Percentiles rank a stretch among this genome's conserved stretches.
Conservation (phyloP, 1,140 invertebrate species). For the Scaptomyza pallida region DNA sequence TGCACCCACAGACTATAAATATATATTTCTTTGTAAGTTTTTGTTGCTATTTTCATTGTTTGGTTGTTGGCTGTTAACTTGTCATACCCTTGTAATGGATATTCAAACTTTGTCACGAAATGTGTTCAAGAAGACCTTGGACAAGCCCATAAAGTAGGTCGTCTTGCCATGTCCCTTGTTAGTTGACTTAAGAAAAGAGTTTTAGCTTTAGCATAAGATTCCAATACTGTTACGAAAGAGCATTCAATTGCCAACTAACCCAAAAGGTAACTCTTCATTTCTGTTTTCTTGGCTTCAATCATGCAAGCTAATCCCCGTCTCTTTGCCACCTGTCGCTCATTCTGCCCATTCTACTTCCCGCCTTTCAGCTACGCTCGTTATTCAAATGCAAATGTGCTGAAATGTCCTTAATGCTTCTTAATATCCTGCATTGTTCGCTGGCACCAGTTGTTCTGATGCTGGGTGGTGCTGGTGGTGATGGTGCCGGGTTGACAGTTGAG, state of each 20-base stretch:
- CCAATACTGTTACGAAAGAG: not conserved
- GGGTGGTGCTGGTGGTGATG: slow-evolving; percentile 33
- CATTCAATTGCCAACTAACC: not conserved
- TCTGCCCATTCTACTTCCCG: not conserved
- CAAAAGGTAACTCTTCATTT: not conserved
- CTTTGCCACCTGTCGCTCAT: slow-evolving; percentile 38
- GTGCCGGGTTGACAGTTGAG: slow-evolving; percentile 36
- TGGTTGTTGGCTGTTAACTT: slow-evolving; percentile 17
- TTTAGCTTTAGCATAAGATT: not conserved
- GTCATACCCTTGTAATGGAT: slow-evolving; percentile 1
- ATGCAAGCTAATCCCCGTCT: slow-evolving; percentile 57
- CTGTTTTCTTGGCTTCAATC: slow-evolving; percentile 40
- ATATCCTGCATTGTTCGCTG: slow-evolving; percentile 72
- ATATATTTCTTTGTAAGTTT: not conserved
- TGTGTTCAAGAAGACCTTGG: not conserved
- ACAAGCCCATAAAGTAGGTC: not conserved
- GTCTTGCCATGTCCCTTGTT: not conserved
- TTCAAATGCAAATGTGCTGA: slow-evolving; percentile 65
- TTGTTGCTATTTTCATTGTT: slow-evolving; percentile 27
- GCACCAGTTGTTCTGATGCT: slow-evolving; percentile 25
- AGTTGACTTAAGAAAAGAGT: not conserved
- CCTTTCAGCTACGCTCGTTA: not conserved
- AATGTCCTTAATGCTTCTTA: slow-evolving; percentile 76
- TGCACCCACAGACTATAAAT: not conserved
- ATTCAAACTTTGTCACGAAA: not conserved